Base-by-base conservation (phyloP, 1,140 invertebrate genomes). In the Reticulitermes speratus region DNA sequence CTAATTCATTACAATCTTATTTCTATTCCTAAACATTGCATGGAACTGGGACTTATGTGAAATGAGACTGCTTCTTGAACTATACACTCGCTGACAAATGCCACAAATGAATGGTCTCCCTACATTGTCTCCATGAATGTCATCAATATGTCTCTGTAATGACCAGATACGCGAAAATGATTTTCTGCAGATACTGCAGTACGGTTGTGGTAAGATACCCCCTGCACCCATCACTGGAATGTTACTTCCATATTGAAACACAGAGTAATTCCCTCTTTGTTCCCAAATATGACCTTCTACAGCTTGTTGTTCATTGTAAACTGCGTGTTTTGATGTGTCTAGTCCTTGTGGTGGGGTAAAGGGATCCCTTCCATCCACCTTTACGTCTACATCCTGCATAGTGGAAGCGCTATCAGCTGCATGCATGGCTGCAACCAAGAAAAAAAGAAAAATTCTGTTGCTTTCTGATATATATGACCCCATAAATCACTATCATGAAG, bases 41-140 rank as follows among this genome's bases (percentile, higher is more conserved):
- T 93, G 92, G 87, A 92, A 92, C 87, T 93, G 92, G 87, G 91
- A 92, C 87, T 92, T 92, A 88, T 93, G 92, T 75, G 92, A 92
- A 87, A 93, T 90, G 86, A 93, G 88, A 87, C 92, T 92, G 88
- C 93, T 93, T 75, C 91, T 90, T 5, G 92, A 92, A 85, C 92
- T 92, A 89, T 93, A 93, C 86, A 89, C 91, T 48, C 91, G 89
- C 48, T 92, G 91, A 88, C 92, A 93, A n/a, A 91, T 89, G 85
- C 92, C 91, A 87, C 92, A 93, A 8, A 90, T 89, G 23, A 92
- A 88, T 69, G 91, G 91, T 86, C 92, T 91, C n/a, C 91, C 91
- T 14, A 23, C 86, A 84, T 91, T 90, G 88, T 91, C 91, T 87
- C 91, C 92, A 86, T 93, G 92, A 44, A 91, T 92, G 88, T 93